Evolutionary conservation across 2,797 vertebrate species (phyloP).

Genomic region (Leptatherina wallacei): DNA sequence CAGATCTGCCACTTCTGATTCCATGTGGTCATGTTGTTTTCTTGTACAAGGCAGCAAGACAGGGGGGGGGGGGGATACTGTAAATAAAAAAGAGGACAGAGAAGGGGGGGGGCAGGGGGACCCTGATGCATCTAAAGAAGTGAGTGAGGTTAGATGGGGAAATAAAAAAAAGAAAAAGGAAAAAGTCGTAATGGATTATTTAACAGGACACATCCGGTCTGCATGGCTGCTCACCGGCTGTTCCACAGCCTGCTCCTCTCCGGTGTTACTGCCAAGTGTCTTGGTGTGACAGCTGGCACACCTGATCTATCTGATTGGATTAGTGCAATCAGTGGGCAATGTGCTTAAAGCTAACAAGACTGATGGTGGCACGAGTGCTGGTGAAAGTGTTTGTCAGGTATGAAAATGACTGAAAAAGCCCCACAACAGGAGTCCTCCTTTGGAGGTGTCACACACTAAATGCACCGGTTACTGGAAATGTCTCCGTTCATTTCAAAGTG

Average conservation of each 20-base stretch:
- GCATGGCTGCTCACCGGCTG: slow-evolving; percentile 74
- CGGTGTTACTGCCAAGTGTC: slow-evolving; percentile 50
- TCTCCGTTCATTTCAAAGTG: background rate
- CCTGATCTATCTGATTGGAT: slow-evolving; percentile 81
- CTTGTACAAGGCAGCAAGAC: background rate
- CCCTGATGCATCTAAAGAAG: slow-evolving; percentile 47
- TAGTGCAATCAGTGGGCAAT: slow-evolving; percentile 68
- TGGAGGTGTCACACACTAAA: background rate
- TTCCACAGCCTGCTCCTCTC: slow-evolving; percentile 59
- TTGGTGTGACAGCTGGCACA: slow-evolving; percentile 73
- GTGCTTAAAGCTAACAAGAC: slow-evolving; percentile 69
- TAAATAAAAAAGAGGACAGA: slow-evolving; percentile 7
- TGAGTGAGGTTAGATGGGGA: slow-evolving; percentile 26
- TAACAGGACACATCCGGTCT: slow-evolving; percentile 77
- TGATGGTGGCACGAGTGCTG: slow-evolving; percentile 38
- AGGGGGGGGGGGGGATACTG: slow-evolving; percentile 3
- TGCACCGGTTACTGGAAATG: background rate
- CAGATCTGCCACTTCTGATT: slow-evolving; percentile 55
- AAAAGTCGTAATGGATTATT: slow-evolving; percentile 77
- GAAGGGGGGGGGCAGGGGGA: background rate
- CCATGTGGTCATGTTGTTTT: slow-evolving; percentile 10
- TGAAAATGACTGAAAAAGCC: slow-evolving; percentile 43
- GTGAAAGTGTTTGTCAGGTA: slow-evolving; percentile 48
- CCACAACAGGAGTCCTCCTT: background rate
- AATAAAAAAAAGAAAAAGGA: slow-evolving; percentile 5